These are phyloP conservation scores for Pogonocichla stellata DNA, from an alignment of 2,113 vertebrate genomes.

Conservation along the genomic window DNA sequence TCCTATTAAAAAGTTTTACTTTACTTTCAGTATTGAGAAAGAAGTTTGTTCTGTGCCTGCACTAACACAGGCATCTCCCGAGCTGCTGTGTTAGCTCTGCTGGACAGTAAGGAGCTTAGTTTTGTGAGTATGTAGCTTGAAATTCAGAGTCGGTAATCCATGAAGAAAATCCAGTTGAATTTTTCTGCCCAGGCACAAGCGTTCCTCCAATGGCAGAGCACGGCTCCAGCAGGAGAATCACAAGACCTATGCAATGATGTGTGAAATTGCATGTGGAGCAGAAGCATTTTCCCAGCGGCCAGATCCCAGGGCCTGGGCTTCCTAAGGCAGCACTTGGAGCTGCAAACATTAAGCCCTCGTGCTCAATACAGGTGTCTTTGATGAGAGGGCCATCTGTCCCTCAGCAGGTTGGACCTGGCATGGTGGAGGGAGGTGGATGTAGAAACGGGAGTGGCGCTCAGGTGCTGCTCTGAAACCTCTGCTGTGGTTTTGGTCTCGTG, in stretches of 20 bases:
- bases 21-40: slow-evolving; percentile 37
- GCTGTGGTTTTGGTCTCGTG: not conserved
- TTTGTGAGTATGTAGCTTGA: slow-evolving; percentile 20
- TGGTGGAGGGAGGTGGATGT: not conserved
- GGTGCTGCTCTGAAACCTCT: not conserved
- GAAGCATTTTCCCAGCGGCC: slow-evolving; percentile 19
- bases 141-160: slow-evolving; percentile 1
- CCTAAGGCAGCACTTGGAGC: not conserved
- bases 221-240: not conserved
- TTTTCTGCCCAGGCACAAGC: not conserved
- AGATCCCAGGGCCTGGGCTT: not conserved
- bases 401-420: not conserved
- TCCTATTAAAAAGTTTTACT: slow-evolving; percentile 53
- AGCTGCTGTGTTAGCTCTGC: not conserved
- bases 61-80: not conserved
- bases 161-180: slow-evolving; percentile 1
- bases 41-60: not conserved
- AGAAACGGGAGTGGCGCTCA: rapidly evolving
- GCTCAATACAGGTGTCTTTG: not conserved
- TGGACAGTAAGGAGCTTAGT: slow-evolving; percentile 19
- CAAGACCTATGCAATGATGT: not conserved
- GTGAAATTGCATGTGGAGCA: slow-evolving; percentile 33
- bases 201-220: not conserved
- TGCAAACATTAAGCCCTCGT: not conserved
- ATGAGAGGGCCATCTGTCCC: not conserved